Evolutionary conservation across 2,888 invertebrate genomes (phyloP).

Genomic region (Thelaira solivaga): DNA sequence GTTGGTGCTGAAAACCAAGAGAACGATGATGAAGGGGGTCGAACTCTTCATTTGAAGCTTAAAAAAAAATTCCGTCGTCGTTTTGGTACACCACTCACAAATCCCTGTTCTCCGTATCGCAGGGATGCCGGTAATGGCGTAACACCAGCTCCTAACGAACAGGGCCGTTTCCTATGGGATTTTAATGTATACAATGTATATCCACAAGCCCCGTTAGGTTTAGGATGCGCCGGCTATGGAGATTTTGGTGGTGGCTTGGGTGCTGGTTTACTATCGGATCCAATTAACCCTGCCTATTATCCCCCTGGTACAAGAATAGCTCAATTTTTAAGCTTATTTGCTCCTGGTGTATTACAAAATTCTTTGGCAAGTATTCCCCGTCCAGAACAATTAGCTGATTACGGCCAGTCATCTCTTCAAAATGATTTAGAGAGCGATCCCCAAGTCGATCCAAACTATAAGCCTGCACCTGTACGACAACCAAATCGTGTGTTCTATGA

Average conservation of each 20-base stretch:
- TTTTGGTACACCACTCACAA: slow-evolving; percentile 30
- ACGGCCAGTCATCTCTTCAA: slow-evolving; percentile 24
- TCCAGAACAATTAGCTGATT: slow-evolving; percentile 50
- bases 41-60: slow-evolving; percentile 63
- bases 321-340: slow-evolving; percentile 71
- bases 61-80: slow-evolving; percentile 51
- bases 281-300: slow-evolving; percentile 63
- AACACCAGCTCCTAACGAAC: slow-evolving; percentile 66
- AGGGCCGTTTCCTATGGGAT: slow-evolving; percentile 75
- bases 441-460: slow-evolving; percentile 71
- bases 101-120: slow-evolving; percentile 68
- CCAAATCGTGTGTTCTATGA: slow-evolving; percentile 69
- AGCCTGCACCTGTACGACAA: slow-evolving; percentile 64
- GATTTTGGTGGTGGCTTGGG: slow-evolving; percentile 60
- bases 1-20: slow-evolving; percentile 72
- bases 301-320: slow-evolving; percentile 66
- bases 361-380: slow-evolving; percentile 65
- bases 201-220: slow-evolving; percentile 37
- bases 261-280: slow-evolving; percentile 68
- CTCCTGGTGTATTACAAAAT: slow-evolving; percentile 72
- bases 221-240: slow-evolving; percentile 38
- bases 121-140: slow-evolving; percentile 63
- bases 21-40: slow-evolving; percentile 52
- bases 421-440: slow-evolving; percentile 69
- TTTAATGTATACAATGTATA: slow-evolving; percentile 74